Conservation (phyloP, 2,888 invertebrate species). For the Sympetrum striolatum region DNA sequence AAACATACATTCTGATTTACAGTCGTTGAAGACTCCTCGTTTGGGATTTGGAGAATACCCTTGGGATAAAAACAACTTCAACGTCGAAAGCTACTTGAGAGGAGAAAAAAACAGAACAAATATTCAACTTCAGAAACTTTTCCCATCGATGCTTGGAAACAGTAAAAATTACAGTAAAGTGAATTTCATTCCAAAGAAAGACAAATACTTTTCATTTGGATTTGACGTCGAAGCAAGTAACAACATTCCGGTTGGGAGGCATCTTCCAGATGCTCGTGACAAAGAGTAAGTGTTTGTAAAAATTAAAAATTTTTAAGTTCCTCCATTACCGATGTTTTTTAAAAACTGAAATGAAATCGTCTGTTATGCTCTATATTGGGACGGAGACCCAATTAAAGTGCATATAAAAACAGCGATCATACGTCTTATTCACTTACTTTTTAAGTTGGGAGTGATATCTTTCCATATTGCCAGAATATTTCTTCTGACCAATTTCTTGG, state of each 20-base stretch:
- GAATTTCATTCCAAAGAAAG: background rate
- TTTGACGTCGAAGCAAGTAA: constrained; percentile 25
- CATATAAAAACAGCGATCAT: too few relatives aligned
- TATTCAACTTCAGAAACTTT: background rate
- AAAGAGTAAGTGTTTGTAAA: background rate
- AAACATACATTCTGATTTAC: background rate
- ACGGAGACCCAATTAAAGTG: too few relatives aligned
- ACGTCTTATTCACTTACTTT: too few relatives aligned
- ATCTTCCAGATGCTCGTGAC: background rate
- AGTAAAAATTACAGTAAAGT: background rate
- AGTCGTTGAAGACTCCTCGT: background rate
- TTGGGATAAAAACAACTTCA: constrained; percentile 1
- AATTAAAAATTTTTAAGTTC: background rate
- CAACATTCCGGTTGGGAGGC: background rate
- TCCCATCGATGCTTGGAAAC: background rate
- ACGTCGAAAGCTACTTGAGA: background rate
- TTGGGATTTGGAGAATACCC: background rate
- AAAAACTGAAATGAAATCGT: too few relatives aligned
- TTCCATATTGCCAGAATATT: too few relatives aligned
- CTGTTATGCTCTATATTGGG: too few relatives aligned
- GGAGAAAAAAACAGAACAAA: background rate
- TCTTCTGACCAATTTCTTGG: too few relatives aligned
- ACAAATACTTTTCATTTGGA: background rate
- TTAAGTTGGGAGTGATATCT: too few relatives aligned
- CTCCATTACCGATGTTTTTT: too few relatives aligned